These are phyloP conservation scores for Papilio xuthus DNA, from an alignment of 1,140 invertebrate species.

Conservation along the genomic window DNA sequence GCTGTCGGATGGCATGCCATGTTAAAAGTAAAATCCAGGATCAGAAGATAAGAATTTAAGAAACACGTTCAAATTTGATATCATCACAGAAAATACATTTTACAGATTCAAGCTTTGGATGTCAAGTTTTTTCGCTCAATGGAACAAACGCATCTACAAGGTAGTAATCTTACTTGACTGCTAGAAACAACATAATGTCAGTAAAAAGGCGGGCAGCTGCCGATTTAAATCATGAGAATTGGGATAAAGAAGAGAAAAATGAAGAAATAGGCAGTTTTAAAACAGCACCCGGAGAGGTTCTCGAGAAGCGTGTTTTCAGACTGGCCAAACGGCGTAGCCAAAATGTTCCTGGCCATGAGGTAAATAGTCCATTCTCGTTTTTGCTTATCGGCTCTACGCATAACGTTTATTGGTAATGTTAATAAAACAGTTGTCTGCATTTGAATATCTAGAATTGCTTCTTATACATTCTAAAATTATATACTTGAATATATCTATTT, in stretches of 20 bases:
- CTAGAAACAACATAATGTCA: slow-evolving; percentile 82
- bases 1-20: too few species aligned
- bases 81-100: background rate
- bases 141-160: background rate
- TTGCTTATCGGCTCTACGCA: background rate
- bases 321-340: slow-evolving; percentile 86
- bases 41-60: too few species aligned
- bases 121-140: background rate
- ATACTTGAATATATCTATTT: slow-evolving; percentile 30
- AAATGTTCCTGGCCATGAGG: slow-evolving; percentile 53
- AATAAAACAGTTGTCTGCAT: background rate
- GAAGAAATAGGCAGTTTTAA: slow-evolving; percentile 89
- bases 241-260: slow-evolving; percentile 88
- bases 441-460: background rate
- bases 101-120: background rate
- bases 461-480: slow-evolving; percentile 18
- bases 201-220: slow-evolving; percentile 88
- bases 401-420: too few species aligned
- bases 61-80: background rate
- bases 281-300: slow-evolving; percentile 85
- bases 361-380: slow-evolving; percentile 36
- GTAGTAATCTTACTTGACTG: background rate
- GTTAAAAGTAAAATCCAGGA: slow-evolving; percentile 3
- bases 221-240: slow-evolving; percentile 95
- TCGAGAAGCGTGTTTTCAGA: slow-evolving; percentile 90